Base-by-base conservation (phyloP, 2,888 invertebrate genomes). In the Pheosia tremula region DNA sequence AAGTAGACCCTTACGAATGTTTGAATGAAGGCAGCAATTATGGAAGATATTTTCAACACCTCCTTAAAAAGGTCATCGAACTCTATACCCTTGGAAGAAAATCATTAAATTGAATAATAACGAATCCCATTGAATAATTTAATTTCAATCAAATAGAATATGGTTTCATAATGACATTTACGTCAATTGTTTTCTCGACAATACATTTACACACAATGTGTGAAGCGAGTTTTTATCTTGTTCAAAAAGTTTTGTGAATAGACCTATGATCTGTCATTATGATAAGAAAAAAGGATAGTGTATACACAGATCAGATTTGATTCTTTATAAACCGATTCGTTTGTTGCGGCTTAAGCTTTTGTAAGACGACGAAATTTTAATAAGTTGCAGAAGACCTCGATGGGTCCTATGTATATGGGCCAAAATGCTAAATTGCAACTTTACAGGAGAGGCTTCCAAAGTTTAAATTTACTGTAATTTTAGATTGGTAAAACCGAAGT, bases 21-120 rank as follows among this genome's bases (percentile, higher is more conserved):
- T 90, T 85, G 86, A 86, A 85, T 83, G 86, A 80, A 85, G 86
- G 85, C 83, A 86, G 84, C 87, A 90, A 92, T 90, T 91, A 90
- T 82, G 78, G 81, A 86, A 83, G 84, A 87, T 83, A 85, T 85
- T 88, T 85, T 83, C 82, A 82, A 84, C 86, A 85, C 85, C 81
- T 85, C 79, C 75, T 83, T 75, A 67, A 77, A 81, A 79, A 83
- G 82, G 78, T 81, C 80, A 80, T 74, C 72, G 78, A 69, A 75
- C 81, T 68, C 64, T 61, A 36, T 60, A 56, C 36, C 61, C 58
- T 63, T 55, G 56, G 24, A 59, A 54, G 38, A 60, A 62, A 71
- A 63, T 62, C 58, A 65, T 53, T 62, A 72, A 58, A 59, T 62
- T n/a, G 10, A 65, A 61, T 60, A 43, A 39, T 55, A 57, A 37